A percentile compares a stretch with the other conserved stretches of the same genome.
Evolutionary conservation across 2,888 invertebrate species (phyloP).

Genomic region (Ectropis crepuscularia): DNA sequence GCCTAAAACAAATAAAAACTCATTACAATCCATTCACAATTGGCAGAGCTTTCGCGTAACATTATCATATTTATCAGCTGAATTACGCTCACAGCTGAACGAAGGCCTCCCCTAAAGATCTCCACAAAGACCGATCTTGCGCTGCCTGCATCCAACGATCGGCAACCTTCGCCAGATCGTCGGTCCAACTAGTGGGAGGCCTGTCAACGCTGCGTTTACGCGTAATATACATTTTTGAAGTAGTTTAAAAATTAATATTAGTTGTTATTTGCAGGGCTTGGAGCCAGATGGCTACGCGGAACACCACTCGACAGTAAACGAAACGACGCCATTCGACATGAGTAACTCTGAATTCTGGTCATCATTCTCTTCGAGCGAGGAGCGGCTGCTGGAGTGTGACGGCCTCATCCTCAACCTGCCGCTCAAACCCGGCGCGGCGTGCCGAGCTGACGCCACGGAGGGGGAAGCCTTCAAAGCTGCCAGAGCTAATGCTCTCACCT

Average conservation of each 20-base stretch:
- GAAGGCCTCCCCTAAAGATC: background rate
- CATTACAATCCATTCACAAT: too few relatives aligned
- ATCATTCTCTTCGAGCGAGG: conserved; percentile 92
- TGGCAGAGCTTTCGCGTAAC: too few relatives aligned
- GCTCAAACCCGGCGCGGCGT: conserved; percentile 86
- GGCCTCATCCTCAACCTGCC: conserved; percentile 90
- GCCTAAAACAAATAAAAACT: too few relatives aligned
- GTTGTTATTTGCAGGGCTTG: conserved; percentile 70
- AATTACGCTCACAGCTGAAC: background rate
- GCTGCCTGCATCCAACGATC: too few relatives aligned
- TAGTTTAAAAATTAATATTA: background rate
- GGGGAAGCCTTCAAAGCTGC: conserved; percentile 80
- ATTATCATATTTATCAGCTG: too few relatives aligned
- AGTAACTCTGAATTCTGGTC: conserved; percentile 93
- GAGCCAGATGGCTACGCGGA: conserved; percentile 87
- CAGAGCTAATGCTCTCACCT: conserved; percentile 86
- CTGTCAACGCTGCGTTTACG: too few relatives aligned
- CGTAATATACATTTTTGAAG: too few relatives aligned
- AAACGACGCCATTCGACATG: conserved; percentile 87
- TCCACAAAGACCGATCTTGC: too few relatives aligned
- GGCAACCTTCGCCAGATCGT: too few relatives aligned
- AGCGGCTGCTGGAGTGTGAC: conserved; percentile 89
- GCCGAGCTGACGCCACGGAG: conserved; percentile 68
- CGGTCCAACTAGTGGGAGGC: too few relatives aligned
- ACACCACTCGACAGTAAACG: conserved; percentile 86